Evolutionary conservation across 1,140 invertebrate genomes (phyloP), one percentile per base, ranked within the genome.

Genomic region (Bathynomus jamesi): DNA sequence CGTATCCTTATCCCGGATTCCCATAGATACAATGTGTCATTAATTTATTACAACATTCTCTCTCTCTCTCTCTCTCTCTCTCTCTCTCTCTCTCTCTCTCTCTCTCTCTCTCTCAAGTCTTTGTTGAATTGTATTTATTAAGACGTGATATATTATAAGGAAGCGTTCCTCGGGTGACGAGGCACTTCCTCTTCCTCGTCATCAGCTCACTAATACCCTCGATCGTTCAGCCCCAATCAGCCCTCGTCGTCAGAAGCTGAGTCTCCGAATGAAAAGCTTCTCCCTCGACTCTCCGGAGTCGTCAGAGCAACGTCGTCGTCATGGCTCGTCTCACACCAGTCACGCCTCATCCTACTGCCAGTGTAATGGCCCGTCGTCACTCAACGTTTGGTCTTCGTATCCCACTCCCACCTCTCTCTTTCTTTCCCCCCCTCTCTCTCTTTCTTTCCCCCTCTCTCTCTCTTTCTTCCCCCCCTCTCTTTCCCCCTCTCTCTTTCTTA

Each of bases 181-280:
- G n/a, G 25, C 69, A 40, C 8, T 60, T 24, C 13, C 3, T 28
- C 70, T 25, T 53, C 31, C 30, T 25, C 31, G 13, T 28, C 67
- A 30, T 24, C 17, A 21, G 13, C 8, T 11, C 28, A 60, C 25
- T 69, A 73, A 67, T 73, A 73, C 69, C 67, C 65, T 62, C 74
- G 64, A 61, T 75, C 73, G 66, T 69, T 76, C 89, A 96, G 95
- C 94, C 78, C 94, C 94, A 72, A 94, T 96, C 85, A 96, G 94
- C 83, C 95, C 95, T 78, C 89, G 94, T 81, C 88, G 94, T 71
- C 93, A 96, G 86, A 93, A 95, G 84, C 86, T 98, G 83, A 96
- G 96, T 84, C 88, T 96, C 82, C 88, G 95, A 79, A 97, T 97
- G 95, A 98, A 98, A 87, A 95, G 93, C 81, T 88, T 98, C 78